Evolutionary conservation across 2,113 vertebrate genomes (phyloP), one percentile per base, ranked within the genome.

Genomic region (Ophthalmolycus amberensis): DNA sequence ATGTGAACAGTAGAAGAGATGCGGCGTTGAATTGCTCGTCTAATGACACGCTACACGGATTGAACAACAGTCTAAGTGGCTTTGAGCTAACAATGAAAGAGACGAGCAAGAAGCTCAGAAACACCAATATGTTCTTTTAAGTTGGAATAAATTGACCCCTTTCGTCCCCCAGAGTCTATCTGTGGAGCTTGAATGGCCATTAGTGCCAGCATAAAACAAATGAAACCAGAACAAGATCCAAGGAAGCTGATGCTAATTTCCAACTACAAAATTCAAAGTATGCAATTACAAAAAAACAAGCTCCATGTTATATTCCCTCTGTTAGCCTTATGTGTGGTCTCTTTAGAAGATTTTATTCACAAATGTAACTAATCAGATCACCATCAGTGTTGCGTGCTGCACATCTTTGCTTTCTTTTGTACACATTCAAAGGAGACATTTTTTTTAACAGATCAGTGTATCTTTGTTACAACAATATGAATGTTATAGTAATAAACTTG

Each of bases 141-240:
- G 32, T 42, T 66, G 44, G 86, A 88, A 88, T 84, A 82, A 84
- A 90, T 82, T 86, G 89, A 86, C 80, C 81, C 59, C 71, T 82
- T 60, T 67, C 15, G 52, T 77, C 29, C 71, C 69, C 79, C 69
- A 64, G 75, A 84, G 83, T 71, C 18, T 12, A 27, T 56, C 75
- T 54, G 44, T 12, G 70, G 77, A 56, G 66, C 75, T 68, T n/a
- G 71, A 75, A 71, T 46, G 69, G 64, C 81, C 86, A 82, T 90
- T 84, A 86, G 75, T 82, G 78, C 67, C 84, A 77, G 37, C 68
- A 58, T 71, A 73, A 75, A 79, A 86, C 67, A 82, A 84, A 84
- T 82, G 71, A 88, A 84, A 82, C 37, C 42, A 14, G 75, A 42
- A 44, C 12, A 71, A 67, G 71, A 82, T 82, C 75, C 74, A 64